phyloP scores from a whole-genome alignment of 2,888 invertebrate genomes.

The Drosophila neonasuta region DNA sequence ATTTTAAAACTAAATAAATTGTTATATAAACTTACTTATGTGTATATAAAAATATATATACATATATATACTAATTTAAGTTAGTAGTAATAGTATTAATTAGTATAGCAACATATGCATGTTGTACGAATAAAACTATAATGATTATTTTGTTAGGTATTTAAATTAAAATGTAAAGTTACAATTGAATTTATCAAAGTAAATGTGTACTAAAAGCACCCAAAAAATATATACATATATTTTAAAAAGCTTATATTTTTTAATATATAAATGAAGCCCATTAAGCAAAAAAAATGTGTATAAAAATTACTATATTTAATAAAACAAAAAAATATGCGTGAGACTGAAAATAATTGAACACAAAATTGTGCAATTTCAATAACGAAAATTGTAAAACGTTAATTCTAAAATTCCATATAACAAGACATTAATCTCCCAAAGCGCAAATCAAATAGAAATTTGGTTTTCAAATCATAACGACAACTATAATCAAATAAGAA shows the following conservation, averaged over 20 bases:
- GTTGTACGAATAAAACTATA: constrained; percentile 49
- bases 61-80: constrained; percentile 50
- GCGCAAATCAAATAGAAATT: constrained; percentile 48
- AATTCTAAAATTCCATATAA: constrained; percentile 40
- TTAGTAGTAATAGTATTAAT: constrained; percentile 62
- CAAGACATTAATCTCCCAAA: constrained; percentile 48
- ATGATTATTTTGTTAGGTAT: constrained; percentile 66
- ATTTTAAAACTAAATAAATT: constrained; percentile 71
- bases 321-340: constrained; percentile 56
- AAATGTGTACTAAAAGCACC: constrained; percentile 66
- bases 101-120: constrained; percentile 58
- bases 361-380: constrained; percentile 58
- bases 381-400: constrained; percentile 42
- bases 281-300: constrained; percentile 47
- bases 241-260: constrained; percentile 70
- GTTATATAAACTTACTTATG: constrained; percentile 56
- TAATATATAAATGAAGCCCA: constrained; percentile 41
- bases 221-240: constrained; percentile 42
- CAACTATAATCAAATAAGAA: constrained; percentile 11
- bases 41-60: constrained; percentile 17
- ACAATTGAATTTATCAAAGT: constrained; percentile 70
- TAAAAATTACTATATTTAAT: constrained; percentile 41
- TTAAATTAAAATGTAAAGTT: constrained; percentile 68
- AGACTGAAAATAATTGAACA: constrained; percentile 69
- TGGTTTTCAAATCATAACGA: constrained; percentile 31